A percentile compares a stretch with the other conserved stretches of the same genome.
Conservation (phyloP, 2,797 vertebrate species). For the Austrolebias charrua region DNA sequence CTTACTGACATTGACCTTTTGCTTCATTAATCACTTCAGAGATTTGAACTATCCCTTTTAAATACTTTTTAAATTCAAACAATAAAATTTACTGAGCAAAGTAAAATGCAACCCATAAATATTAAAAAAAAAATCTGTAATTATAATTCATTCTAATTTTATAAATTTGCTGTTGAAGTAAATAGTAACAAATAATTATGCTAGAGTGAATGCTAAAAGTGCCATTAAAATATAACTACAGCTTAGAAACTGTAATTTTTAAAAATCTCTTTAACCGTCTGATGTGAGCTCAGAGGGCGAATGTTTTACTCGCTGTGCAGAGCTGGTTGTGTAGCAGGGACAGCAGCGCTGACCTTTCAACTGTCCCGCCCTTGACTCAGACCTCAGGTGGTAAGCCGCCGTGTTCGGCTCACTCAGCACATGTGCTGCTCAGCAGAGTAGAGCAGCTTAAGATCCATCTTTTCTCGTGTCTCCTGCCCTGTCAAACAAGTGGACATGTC, state of each 20-base stretch:
- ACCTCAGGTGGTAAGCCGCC: conserved; percentile 81
- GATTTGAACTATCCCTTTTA: too few species aligned
- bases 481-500: conserved; percentile 59
- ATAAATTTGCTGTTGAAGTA: not conserved
- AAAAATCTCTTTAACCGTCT: conserved; percentile 27
- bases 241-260: conserved; percentile 14
- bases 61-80: too few species aligned
- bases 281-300: conserved; percentile 54
- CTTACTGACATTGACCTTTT: too few species aligned
- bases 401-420: conserved; percentile 79
- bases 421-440: conserved; percentile 76
- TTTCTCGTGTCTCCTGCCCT: conserved; percentile 62
- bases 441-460: conserved; percentile 75
- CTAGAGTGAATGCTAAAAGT: too few species aligned
- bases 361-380: conserved; percentile 80
- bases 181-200: not conserved
- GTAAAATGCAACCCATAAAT: too few species aligned
- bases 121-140: too few species aligned
- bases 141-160: too few species aligned
- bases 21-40: too few species aligned
- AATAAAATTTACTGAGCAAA: too few species aligned
- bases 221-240: conserved; percentile 2
- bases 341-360: conserved; percentile 75
- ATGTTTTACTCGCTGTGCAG: conserved; percentile 47
- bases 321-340: conserved; percentile 66